Evolutionary conservation across 2,113 vertebrate species (phyloP), one percentile per base, ranked within the genome.

Genomic region (Amphiprion percula): DNA sequence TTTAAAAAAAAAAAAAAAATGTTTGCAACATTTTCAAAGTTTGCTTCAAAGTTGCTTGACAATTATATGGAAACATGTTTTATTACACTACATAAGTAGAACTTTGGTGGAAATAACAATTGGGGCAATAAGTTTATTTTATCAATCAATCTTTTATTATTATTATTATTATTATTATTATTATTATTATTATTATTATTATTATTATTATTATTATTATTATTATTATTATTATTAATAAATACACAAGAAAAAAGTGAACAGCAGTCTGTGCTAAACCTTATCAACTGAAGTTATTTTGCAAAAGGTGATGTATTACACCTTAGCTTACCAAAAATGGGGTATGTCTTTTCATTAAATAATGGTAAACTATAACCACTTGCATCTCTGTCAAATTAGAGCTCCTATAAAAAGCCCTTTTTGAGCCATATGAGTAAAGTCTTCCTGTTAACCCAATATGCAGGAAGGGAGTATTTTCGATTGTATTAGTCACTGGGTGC

Each of bases 401-500:
- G 17, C 44, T 70, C 6, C 60, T 85, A 69, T 81, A 82, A 79
- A 86, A 85, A 80, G 17, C 14, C 23, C 28, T 67, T 26, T 61
- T 62, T 79, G 69, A 77, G 60, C 52, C 46, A n/a, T 33, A 67
- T 78, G 80, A 87, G 74, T 50, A 69, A 88, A 73, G 67, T 49
- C 63, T 82, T 88, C 80, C 65, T 53, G 26, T 91, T 78, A 77
- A 74, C 75, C 53, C 60, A 76, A 80, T 65, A 59, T 78, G 46
- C 74, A 81, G 54, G 33, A 87, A 72, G 68, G 68, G 65, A 74
- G 65, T 77, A 56, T 87, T 87, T 79, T 83, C 61, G 30, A 60
- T 81, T 39, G 47, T 86, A 12, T 88, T 88, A 90, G 75, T 90
- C 89, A 92, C 82, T 12, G 67, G 64, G 59, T 66, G 54, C 63